These are phyloP conservation scores for Elgaria multicarinata DNA, from an alignment of 2,113 vertebrate species.

Conservation along the genomic window DNA sequence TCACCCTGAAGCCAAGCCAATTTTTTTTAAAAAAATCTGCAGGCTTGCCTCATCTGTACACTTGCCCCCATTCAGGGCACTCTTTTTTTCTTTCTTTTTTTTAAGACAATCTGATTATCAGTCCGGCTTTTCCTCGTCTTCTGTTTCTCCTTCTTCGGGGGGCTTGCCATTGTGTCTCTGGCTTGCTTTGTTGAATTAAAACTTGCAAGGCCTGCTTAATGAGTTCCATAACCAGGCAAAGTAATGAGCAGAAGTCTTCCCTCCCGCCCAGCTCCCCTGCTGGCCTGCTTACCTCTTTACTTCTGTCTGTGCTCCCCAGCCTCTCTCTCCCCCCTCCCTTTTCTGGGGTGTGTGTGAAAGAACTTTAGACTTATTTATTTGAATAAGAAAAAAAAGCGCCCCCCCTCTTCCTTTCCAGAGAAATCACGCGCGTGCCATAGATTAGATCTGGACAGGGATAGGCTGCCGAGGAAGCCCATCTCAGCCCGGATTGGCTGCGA, in stretches of 20 bases:
- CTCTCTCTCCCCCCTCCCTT: slow-evolving; percentile 39
- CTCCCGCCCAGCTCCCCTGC: slow-evolving; percentile 51
- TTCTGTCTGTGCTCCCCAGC: slow-evolving; percentile 36
- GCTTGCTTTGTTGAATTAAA: slow-evolving; percentile 73
- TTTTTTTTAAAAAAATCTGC: not conserved
- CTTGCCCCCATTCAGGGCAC: slow-evolving; percentile 61
- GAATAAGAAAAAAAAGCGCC: slow-evolving; percentile 79
- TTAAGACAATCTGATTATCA: slow-evolving; percentile 73
- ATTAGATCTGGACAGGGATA: slow-evolving; percentile 90
- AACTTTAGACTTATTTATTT: slow-evolving; percentile 83
- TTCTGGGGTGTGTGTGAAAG: slow-evolving; percentile 65
- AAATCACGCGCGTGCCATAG: slow-evolving; percentile 95
- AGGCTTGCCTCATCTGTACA: slow-evolving; percentile 23
- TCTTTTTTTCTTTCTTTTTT: not conserved
- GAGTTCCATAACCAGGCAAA: slow-evolving; percentile 75
- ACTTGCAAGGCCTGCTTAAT: slow-evolving; percentile 76
- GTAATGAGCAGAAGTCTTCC: slow-evolving; percentile 70
- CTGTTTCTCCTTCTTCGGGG: slow-evolving; percentile 33
- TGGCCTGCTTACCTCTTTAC: slow-evolving; percentile 67
- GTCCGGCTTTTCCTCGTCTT: slow-evolving; percentile 60
- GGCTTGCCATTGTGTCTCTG: slow-evolving; percentile 57
- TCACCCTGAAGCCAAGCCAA: slow-evolving; percentile 49
- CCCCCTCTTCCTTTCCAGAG: slow-evolving; percentile 72
- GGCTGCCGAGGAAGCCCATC: slow-evolving; percentile 75
- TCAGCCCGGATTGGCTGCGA: slow-evolving; percentile 84